Evolutionary conservation across 2,888 invertebrate genomes (phyloP).

Genomic region (Danaus chrysippus): DNA sequence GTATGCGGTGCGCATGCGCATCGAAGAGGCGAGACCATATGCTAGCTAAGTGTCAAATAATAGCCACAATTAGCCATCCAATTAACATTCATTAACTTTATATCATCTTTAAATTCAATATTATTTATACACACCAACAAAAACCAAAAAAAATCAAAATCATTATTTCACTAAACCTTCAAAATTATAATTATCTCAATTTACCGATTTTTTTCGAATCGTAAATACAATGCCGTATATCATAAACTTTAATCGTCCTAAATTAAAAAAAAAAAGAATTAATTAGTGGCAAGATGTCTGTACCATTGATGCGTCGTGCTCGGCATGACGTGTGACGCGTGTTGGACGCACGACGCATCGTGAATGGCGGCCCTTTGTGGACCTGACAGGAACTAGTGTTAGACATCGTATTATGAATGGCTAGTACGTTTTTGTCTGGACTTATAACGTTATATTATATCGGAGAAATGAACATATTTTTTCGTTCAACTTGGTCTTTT

Average conservation of each 20-base stretch:
- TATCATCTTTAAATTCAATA: neutral
- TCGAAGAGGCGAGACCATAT: conserved; percentile 20
- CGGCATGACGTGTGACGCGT: conserved; percentile 36
- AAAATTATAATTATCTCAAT: no score
- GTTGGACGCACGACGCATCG: conserved; percentile 34
- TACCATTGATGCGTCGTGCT: conserved; percentile 31
- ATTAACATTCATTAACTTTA: conserved; percentile 35
- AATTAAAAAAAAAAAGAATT: conserved; percentile 22
- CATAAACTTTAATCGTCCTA: neutral
- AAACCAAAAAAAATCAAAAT: no score
- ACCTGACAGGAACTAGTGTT: conserved; percentile 37
- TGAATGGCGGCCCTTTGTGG: conserved; percentile 36
- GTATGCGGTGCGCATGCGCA: conserved; percentile 40
- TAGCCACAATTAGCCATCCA: conserved; percentile 40
- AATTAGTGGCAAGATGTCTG: conserved; percentile 28
- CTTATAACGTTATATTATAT: conserved; percentile 13
- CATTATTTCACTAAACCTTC: no score
- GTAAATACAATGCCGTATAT: neutral
- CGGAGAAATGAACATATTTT: neutral
- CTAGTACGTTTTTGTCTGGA: conserved; percentile 24
- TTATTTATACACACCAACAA: neutral
- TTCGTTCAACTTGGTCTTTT: neutral
- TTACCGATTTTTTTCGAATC: neutral
- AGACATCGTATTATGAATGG: conserved; percentile 32
- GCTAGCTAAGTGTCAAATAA: conserved; percentile 39